A percentile compares a stretch with the other conserved stretches of the same genome.
Conservation (phyloP, 2,113 vertebrate genomes). For the Hirundichthys speculiger region DNA sequence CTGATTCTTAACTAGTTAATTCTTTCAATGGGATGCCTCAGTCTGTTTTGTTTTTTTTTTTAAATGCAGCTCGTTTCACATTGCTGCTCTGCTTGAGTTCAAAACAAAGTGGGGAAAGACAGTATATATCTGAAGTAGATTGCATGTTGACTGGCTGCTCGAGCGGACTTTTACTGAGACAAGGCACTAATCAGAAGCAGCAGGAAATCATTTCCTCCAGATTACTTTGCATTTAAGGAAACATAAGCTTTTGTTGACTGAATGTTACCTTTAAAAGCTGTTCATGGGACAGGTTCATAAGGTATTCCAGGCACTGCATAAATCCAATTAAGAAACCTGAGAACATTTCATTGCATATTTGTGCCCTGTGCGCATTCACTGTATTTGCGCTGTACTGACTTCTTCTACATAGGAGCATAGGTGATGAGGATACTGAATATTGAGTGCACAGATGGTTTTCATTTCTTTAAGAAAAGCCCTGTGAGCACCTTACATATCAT, state of each 20-base stretch:
- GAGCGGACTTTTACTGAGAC: conserved; percentile 50
- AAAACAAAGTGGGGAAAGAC: too few relatives aligned
- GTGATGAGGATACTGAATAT: conserved; percentile 37
- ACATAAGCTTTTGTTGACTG: conserved; percentile 38
- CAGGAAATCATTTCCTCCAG: conserved; percentile 42
- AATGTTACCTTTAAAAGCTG: conserved; percentile 25
- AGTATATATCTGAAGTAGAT: too few relatives aligned
- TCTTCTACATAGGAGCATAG: conserved; percentile 6
- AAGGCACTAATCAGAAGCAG: conserved; percentile 65
- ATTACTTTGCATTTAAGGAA: conserved; percentile 39
- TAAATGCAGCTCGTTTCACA: too few relatives aligned
- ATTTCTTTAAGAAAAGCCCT: conserved; percentile 54
- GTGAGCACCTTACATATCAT: conserved; percentile 28
- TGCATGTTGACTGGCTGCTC: too few relatives aligned
- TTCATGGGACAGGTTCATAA: conserved; percentile 17
- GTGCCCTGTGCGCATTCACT: neutral
- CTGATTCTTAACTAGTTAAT: too few relatives aligned
- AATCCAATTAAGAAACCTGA: conserved; percentile 21
- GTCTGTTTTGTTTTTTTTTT: neutral
- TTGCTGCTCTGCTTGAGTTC: too few relatives aligned
- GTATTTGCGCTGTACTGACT: neutral
- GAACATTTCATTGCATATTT: conserved; percentile 19
- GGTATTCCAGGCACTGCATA: neutral
- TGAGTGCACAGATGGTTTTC: conserved; percentile 68
- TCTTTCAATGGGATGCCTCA: too few relatives aligned